phyloP scores from a whole-genome alignment of 2,888 invertebrate genomes.

The Morpho helenor region DNA sequence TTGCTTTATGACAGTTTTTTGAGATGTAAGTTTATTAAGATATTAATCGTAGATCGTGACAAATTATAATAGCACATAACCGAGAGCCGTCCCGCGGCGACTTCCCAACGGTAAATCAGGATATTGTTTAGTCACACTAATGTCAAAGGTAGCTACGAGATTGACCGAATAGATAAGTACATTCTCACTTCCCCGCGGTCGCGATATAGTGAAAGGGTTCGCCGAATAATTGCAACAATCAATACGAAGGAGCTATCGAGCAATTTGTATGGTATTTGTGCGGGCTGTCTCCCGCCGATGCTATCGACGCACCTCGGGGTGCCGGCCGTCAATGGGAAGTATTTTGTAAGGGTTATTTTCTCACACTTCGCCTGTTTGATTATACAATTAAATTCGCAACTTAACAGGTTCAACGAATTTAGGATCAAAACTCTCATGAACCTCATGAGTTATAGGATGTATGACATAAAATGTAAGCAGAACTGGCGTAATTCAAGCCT shows the following conservation, averaged over 20 bases:
- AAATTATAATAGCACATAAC: slow-evolving; percentile 60
- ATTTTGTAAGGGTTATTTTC: slow-evolving; percentile 59
- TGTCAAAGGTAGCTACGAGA: slow-evolving; percentile 59
- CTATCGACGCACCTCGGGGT: slow-evolving; percentile 67
- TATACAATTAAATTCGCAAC: slow-evolving; percentile 31
- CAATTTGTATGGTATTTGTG: slow-evolving; percentile 78
- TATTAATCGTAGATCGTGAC: slow-evolving; percentile 57
- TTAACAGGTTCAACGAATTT: slow-evolving; percentile 13
- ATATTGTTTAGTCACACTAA: slow-evolving; percentile 66
- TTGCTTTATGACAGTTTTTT: slow-evolving; percentile 4
- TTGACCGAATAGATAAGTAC: slow-evolving; percentile 66
- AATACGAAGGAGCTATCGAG: slow-evolving; percentile 74
- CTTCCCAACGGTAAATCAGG: slow-evolving; percentile 44
- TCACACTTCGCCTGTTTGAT: slow-evolving; percentile 63
- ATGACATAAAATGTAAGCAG: too few species aligned
- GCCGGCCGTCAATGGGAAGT: slow-evolving; percentile 58
- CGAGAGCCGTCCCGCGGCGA: slow-evolving; percentile 54
- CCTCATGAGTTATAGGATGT: too few species aligned
- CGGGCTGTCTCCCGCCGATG: slow-evolving; percentile 77
- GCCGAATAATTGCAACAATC: slow-evolving; percentile 78
- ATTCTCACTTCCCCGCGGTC: slow-evolving; percentile 75
- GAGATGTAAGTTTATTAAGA: slow-evolving; percentile 23
- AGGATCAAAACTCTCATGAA: too few species aligned
- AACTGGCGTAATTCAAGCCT: too few species aligned
- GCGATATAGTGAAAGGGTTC: slow-evolving; percentile 69